Evolutionary conservation across 2,113 vertebrate species (phyloP), one percentile per base, ranked within the genome.

Genomic region (Agapornis roseicollis): DNA sequence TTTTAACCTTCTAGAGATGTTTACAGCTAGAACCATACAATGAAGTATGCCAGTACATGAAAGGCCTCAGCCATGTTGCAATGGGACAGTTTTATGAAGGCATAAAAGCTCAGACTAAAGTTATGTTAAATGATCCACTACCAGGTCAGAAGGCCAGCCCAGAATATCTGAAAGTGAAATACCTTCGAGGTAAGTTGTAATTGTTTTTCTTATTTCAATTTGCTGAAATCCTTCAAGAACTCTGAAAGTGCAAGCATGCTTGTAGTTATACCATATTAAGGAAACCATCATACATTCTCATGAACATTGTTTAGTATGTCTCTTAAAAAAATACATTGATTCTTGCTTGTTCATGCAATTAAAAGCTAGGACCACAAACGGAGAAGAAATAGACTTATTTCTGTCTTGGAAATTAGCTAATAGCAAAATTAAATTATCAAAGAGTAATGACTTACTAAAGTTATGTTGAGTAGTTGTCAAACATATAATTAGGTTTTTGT

Each of bases 61-160:
- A 99, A 94, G 99, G 99, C 16, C 97, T 99, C 68, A 99, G 99
- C 87, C 99, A 99, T 13, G 99, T 99, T 87, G 99, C 99, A 28
- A 99, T 99, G 99, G 99, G 99, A 0, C 99, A 99, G 94, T 99
- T 99, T 96, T 99, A 99, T 56, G 99, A 99, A 97, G 99, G 99
- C 61, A 99, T 99, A 96, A 99, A 99, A 97, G 99, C 99, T 58
- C 99, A 99, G 80, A 99, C 99, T 15, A 99, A 99, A 97, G 99
- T 99, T 55, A 99, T 99, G 99, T 91, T 99, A 58, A 99, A 99
- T 29, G 99, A 99, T 63, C 99, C 99, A 10, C 97, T 99, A 33
- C 99, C 99, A 15, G 99, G 99, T 47, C 99, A 99, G 97, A 99
- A 99, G 95, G 99, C 99, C 77, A 99, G 99, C 97, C 98, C 99